Base-by-base conservation (phyloP, 2,888 invertebrate species). In the Carterocephalus palaemon region DNA sequence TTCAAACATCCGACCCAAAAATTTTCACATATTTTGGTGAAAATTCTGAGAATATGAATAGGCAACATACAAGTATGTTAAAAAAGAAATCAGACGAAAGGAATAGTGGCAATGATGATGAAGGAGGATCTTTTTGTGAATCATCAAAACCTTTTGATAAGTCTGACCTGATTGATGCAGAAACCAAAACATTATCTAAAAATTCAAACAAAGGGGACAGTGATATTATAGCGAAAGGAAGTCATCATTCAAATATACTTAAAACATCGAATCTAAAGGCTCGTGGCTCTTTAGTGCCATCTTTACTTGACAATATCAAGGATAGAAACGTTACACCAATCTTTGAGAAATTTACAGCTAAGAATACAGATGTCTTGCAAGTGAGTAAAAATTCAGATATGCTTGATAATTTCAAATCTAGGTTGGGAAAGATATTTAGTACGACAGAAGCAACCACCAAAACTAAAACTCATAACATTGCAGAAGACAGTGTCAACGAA, bases 221-320 rank as follows among this genome's bases (percentile, higher is more conserved):
- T 33, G 77, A 78, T 52, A 63, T 73, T 59, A 51, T 52, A 36
- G 56, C 55, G 1, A 64, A 67, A 52, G 70, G 74, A 2, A 81
- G 78, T 57, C 51, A 65, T 56, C 8, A 62, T 57, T 26, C 56
- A 47, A 37, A 32, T 2, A 12, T 8, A 7, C 3, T 12, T 3
- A 9, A 7, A 39, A 7, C 7, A 13, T 4, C 20, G 20, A 29
- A 15, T 8, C 10, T 20, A 9, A 36, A 23, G 4, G 22, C 10
- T 12, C 9, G 7, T 19, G 12, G 24, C 8, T 8, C 16, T 8
- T 19, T 32, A 1, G 8, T 8, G 2, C 10, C 34, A 28, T 20
- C 8, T 7, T 6, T 16, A 2, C 22, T 10, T 15, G 9, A 29
- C 9, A 9, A 4, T 6, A 3, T 8, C 2, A 8, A 23, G 12